Percentiles rank a stretch among this genome's conserved stretches.
These are phyloP conservation scores for Ptychadena robeensis DNA, from an alignment of 2,797 vertebrate genomes.

Conservation along the genomic window DNA sequence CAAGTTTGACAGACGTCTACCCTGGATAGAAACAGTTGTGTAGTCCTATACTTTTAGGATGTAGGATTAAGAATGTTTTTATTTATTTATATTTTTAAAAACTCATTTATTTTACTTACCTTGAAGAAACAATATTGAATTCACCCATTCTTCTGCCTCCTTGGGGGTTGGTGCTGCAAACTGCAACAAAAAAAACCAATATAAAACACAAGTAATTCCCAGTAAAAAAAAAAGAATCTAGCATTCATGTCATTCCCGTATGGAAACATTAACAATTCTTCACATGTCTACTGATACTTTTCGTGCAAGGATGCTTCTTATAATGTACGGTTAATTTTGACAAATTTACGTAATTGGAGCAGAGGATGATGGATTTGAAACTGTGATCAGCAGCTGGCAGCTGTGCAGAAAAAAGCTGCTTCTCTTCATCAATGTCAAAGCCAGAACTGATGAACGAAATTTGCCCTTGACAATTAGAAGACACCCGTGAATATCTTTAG, in stretches of 20 bases:
- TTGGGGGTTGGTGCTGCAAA: constrained; percentile 90
- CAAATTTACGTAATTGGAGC: constrained; percentile 86
- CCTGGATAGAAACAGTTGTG: not conserved
- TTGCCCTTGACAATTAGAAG: constrained; percentile 87
- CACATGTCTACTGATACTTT: constrained; percentile 79
- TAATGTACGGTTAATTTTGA: constrained; percentile 87
- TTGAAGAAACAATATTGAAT: constrained; percentile 87
- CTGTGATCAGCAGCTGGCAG: constrained; percentile 86
- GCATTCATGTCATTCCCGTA: constrained; percentile 72
- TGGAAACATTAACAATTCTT: constrained; percentile 79
- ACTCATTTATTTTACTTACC: constrained; percentile 75
- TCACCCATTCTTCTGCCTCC: constrained; percentile 96
- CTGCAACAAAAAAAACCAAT: constrained; percentile 72
- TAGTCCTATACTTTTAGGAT: not conserved
- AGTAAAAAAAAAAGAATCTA: constrained; percentile 60
- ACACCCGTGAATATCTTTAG: constrained; percentile 84
- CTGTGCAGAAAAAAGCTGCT: constrained; percentile 83
- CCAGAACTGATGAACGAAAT: constrained; percentile 83
- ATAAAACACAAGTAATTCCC: constrained; percentile 66
- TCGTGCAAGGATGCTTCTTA: constrained; percentile 85
- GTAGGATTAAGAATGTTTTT: no score
- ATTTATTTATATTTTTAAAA: not conserved
- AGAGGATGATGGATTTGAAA: constrained; percentile 85
- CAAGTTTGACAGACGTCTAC: not conserved
- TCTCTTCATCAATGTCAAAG: constrained; percentile 88